These are phyloP conservation scores for Harlomillsia oculata DNA, from an alignment of 1,140 invertebrate species.

Conservation along the genomic window DNA sequence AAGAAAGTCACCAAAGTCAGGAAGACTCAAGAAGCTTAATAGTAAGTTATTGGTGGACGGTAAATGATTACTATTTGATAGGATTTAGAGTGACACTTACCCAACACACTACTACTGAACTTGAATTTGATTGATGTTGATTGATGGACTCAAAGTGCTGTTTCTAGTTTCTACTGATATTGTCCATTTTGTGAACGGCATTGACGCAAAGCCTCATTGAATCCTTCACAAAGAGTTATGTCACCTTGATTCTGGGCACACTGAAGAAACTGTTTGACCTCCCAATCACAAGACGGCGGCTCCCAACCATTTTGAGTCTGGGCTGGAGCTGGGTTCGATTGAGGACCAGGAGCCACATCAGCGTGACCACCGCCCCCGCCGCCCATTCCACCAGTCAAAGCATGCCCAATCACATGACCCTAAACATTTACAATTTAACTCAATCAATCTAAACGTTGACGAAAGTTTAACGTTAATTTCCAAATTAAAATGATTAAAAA, in stretches of 20 bases:
- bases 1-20: no score
- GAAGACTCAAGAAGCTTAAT: no score
- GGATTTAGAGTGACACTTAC: no score
- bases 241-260: constrained; percentile 77
- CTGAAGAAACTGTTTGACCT: constrained; percentile 78
- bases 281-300: constrained; percentile 68
- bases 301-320: constrained; percentile 39
- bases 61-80: no score
- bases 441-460: constrained; percentile 2
- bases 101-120: no score
- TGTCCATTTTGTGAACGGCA: no score
- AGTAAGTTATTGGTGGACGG: no score
- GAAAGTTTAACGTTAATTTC: constrained; percentile 1
- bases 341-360: constrained; percentile 38
- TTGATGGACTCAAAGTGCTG: no score
- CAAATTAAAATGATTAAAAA: constrained; percentile 28
- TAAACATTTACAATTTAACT: no score
- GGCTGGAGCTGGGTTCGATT: constrained; percentile 39
- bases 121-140: no score
- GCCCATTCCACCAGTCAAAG: constrained; percentile 72
- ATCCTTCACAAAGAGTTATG: constrained; percentile 76
- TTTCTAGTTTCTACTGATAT: no score
- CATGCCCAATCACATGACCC: constrained; percentile 76
- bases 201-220: constrained; percentile 83
- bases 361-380: constrained; percentile 50